Base-by-base conservation (phyloP, 2,113 vertebrate species). In the Callionymus lyra region DNA sequence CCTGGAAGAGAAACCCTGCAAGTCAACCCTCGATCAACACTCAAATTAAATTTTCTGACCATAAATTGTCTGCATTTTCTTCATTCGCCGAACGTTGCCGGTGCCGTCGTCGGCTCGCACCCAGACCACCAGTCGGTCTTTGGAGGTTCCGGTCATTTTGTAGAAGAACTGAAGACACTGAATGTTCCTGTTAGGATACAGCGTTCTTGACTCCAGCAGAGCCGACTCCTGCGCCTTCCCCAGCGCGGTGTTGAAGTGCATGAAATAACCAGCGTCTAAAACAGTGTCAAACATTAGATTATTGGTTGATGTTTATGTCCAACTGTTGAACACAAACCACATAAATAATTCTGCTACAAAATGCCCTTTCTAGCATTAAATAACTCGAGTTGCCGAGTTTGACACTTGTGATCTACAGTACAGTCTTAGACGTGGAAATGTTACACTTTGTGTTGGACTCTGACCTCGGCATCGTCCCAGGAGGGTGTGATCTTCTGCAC, bases 161-260 rank as follows among this genome's bases (percentile, higher is more conserved):
- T 93, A 94, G 80, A 90, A 96, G 57, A 97, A 94, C 63, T 95
- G 85, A 34, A 96, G 84, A 16, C 92, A 96, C 59, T 93, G 91
- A 16, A 87, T 58, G 3, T 64, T 82, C 63, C 86, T 88, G 58
- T 77, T 87, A 1, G 92, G 92, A 42, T 92, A 92, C 16, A 96
- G 86, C 52, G 93, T 90, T 11, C 90, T 81, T 9, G 92, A 97
- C 63, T 95, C 90, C 33, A 96, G 70, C 44, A 91, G 0, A 13
- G 89, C 91, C 3, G 74, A 84, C 39, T 72, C 80, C 10, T 77
- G 81, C 11, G 6, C 36, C 0, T 1, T 1, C 6, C 85, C 87
- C 0, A 43, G 55, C 10, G 63, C 73, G 1, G 87, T 90, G 53
- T 53, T 16, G 14, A 93, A 88, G 56, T 76, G 64, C 92, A 97